A percentile compares a stretch with the other conserved stretches of the same genome.
These are phyloP conservation scores for Oreonectes daqikongensis DNA, from an alignment of 2,797 vertebrate genomes.

Conservation along the genomic window DNA sequence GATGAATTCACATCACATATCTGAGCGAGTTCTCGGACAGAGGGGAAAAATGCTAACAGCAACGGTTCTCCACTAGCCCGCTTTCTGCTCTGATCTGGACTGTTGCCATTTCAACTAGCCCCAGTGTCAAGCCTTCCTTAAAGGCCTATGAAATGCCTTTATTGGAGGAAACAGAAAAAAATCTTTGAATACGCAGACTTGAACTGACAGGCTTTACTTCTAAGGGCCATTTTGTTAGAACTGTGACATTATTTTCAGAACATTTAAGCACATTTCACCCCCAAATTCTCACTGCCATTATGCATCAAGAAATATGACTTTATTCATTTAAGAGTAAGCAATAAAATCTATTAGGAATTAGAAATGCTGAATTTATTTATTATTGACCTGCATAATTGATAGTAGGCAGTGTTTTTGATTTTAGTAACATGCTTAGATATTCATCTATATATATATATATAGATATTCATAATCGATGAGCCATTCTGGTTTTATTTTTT, in stretches of 20 bases:
- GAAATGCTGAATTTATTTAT: too few relatives aligned
- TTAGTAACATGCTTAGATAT: too few relatives aligned
- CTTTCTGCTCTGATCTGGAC: conserved; percentile 39
- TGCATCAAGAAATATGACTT: background rate
- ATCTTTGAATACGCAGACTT: background rate
- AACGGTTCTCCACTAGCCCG: conserved; percentile 9
- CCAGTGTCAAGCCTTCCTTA: conserved; percentile 21
- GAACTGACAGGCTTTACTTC: conserved; percentile 5
- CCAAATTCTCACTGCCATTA: background rate
- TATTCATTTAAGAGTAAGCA: background rate
- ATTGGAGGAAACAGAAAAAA: background rate
- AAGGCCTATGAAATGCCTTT: conserved; percentile 11
- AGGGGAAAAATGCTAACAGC: conserved; percentile 18
- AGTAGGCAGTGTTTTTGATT: too few relatives aligned
- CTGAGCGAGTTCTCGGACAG: conserved; percentile 15
- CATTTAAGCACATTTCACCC: background rate
- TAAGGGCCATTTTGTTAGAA: background rate
- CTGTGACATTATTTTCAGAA: background rate
- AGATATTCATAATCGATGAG: too few relatives aligned
- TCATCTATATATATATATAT: too few relatives aligned
- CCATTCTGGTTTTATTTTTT: too few relatives aligned
- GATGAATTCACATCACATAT: conserved; percentile 46
- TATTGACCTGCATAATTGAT: too few relatives aligned
- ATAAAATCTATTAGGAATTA: too few relatives aligned
- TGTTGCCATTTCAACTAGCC: conserved; percentile 14